Evolutionary conservation across 2,797 vertebrate species (phyloP).

Genomic region (Glyptemys insculpta): DNA sequence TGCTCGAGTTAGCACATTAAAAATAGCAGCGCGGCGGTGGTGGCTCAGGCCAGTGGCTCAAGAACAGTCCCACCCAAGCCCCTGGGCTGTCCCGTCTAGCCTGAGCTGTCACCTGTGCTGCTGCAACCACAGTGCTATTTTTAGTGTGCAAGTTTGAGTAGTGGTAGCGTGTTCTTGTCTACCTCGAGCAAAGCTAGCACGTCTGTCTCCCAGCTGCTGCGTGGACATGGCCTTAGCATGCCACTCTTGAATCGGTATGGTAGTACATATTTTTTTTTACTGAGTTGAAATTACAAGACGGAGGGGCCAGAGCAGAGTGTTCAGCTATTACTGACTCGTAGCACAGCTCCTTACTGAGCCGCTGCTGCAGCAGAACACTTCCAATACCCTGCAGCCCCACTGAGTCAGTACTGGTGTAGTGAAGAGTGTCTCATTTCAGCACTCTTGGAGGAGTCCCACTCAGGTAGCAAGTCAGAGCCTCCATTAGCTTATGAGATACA

Average conservation of each 20-base stretch:
- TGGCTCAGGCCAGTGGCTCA: background rate
- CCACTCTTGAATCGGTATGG: background rate
- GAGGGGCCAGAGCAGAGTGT: background rate
- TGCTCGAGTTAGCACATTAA: background rate
- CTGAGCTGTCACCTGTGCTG: background rate
- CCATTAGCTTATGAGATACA: background rate
- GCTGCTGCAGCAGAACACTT: background rate
- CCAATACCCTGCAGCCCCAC: background rate
- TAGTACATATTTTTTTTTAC: background rate
- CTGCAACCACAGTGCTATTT: background rate
- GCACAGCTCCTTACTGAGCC: background rate
- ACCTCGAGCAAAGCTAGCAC: background rate
- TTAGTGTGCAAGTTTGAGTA: background rate
- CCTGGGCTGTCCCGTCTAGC: background rate
- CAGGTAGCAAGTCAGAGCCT: background rate
- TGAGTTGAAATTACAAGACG: background rate
- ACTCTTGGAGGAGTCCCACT: background rate
- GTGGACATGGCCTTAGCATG: background rate
- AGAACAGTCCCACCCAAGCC: background rate
- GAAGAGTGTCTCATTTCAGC: background rate
- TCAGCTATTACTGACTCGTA: background rate
- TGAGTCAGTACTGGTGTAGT: background rate
- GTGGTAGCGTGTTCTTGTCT: background rate
- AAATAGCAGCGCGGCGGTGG: background rate
- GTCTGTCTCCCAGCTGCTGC: background rate